Conservation (phyloP, 2,888 invertebrate genomes). For the Tachystola acroxantha region DNA sequence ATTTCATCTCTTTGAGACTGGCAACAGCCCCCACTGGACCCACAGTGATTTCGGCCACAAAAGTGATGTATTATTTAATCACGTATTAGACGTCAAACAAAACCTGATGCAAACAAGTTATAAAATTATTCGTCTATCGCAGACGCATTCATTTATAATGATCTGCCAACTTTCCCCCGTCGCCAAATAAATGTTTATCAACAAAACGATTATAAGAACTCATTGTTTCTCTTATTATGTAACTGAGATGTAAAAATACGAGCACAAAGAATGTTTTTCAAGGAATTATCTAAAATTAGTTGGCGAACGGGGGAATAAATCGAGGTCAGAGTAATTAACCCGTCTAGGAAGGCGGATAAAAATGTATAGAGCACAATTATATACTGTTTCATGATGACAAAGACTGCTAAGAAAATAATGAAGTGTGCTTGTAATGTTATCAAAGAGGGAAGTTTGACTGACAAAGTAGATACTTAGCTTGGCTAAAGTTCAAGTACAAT, state of each 20-base stretch:
- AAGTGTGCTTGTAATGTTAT: conserved; percentile 3
- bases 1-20: no score
- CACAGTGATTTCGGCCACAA: no score
- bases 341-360: conserved; percentile 18
- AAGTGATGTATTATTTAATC: neutral
- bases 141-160: conserved; percentile 4
- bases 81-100: conserved; percentile 2
- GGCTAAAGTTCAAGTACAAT: no score
- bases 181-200: conserved; percentile 9
- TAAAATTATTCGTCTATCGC: conserved; percentile 1
- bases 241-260: neutral
- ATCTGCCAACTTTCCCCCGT: conserved; percentile 8
- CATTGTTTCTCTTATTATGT: neutral
- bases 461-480: no score
- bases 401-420: conserved; percentile 17
- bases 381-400: conserved; percentile 23
- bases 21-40: no score
- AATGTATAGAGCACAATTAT: conserved; percentile 20
- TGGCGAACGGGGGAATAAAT: conserved; percentile 17
- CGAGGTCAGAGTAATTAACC: conserved; percentile 26
- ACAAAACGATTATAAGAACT: conserved; percentile 1
- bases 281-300: no score
- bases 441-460: conserved; percentile 7
- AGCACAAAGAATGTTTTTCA: no score
- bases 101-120: conserved; percentile 4